Evolutionary conservation across 1,140 invertebrate species (phyloP).

Genomic region (Aphelinus atriplicis): DNA sequence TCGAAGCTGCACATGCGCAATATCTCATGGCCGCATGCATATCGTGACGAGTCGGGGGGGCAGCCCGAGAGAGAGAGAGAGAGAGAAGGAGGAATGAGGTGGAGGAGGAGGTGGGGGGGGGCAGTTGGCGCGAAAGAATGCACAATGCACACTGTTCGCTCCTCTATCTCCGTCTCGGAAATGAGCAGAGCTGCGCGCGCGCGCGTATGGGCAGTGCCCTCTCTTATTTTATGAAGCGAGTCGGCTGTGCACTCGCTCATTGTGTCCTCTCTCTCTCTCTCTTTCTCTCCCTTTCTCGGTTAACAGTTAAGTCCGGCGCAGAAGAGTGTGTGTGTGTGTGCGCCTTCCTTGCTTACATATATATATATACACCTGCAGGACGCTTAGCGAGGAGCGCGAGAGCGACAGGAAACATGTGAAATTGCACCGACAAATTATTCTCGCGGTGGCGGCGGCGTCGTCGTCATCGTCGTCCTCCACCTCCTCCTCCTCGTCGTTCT

Average conservation of each 20-base stretch:
- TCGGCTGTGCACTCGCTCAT: constrained; percentile 25
- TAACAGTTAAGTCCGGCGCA: constrained; percentile 30
- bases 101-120: too few relatives aligned
- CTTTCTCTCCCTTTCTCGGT: constrained; percentile 17
- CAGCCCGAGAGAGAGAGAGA: too few relatives aligned
- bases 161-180: constrained; percentile 1
- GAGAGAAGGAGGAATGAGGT: too few relatives aligned
- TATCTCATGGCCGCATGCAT: too few relatives aligned
- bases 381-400: constrained; percentile 17
- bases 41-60: too few relatives aligned
- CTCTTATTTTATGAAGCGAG: constrained; percentile 55
- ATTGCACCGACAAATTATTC: constrained; percentile 40
- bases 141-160: constrained; percentile 15
- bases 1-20: too few relatives aligned
- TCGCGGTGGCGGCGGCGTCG: not conserved
- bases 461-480: too few relatives aligned
- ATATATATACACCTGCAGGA: too few relatives aligned
- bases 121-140: not conserved
- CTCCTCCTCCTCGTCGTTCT: not conserved
- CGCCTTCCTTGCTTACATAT: too few relatives aligned
- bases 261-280: constrained; percentile 12
- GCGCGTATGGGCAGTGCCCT: constrained; percentile 52
- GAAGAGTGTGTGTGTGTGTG: too few relatives aligned
- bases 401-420: constrained; percentile 40
- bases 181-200: constrained; percentile 34